Evolutionary conservation across 1,140 invertebrate genomes (phyloP), one percentile per base, ranked within the genome.

Genomic region (Aricia agestis): DNA sequence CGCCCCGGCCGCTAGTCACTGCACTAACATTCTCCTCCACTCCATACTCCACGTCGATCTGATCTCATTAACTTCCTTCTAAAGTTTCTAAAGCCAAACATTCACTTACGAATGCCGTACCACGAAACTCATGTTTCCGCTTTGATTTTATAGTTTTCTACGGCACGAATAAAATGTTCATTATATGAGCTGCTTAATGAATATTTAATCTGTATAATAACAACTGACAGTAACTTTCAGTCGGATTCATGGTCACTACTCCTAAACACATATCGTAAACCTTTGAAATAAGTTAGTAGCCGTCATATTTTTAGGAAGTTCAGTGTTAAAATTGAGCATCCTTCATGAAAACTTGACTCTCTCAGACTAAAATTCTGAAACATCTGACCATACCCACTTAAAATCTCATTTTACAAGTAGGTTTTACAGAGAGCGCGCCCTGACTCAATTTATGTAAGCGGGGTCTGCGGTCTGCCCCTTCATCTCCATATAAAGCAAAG

Each of bases 1-100:
- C 36, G 45, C 45, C 69, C 80, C 76, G 80, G 80, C 83, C 83
- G 82, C 78, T 76, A 74, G n/a, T n/a, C n/a, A 84, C 78, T 78
- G 77, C 79, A 79, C 79, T 82, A 76, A 82, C 85, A 84, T 85
- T 88, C 83, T 88, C 79, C 76, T 77, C 74, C 76, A 66, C 52
- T 25, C 25, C 25, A 32, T n/a, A 59, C 68, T 77, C 82, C 79
- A 82, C 82, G 83, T 83, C 79, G 81, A 80, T 87, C 82, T 84
- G 81, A 80, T 86, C 81, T 84, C 82, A 80, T 83, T 84, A 78
- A 75, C 81, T 75, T 84, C 74, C 73, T 80, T 81, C 70, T 73
- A 74, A 73, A 73, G 71, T 73, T 75, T 74, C 71, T 72, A 74
- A 66, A 67, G 74, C 6, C 19, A 19, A 73, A 80, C 82, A 74